These are phyloP conservation scores for Diorhabda sublineata DNA, from an alignment of 1,140 invertebrate genomes.

Conservation along the genomic window DNA sequence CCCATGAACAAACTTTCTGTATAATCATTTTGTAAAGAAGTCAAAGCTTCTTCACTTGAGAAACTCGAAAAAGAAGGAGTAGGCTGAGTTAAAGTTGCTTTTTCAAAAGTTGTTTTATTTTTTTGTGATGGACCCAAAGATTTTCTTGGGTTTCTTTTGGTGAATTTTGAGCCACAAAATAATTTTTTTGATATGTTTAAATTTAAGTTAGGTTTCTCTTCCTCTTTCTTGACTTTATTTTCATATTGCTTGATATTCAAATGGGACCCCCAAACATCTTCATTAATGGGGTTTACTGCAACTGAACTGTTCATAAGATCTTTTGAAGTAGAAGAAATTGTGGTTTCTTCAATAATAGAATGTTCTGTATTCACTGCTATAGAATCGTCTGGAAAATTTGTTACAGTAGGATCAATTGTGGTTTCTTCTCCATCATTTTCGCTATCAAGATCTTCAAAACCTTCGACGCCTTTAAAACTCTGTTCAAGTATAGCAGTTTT, in stretches of 20 bases:
- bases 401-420: background rate
- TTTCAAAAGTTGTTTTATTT: constrained; percentile 30
- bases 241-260: constrained; percentile 49
- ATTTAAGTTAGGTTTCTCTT: constrained; percentile 41
- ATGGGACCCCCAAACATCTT: constrained; percentile 56
- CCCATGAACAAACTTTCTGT: constrained; percentile 29
- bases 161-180: constrained; percentile 63
- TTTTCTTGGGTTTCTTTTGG: constrained; percentile 72
- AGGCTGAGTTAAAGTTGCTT: constrained; percentile 28
- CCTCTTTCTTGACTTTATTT: background rate
- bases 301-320: background rate
- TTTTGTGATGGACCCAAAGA: constrained; percentile 49
- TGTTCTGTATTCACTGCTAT: background rate
- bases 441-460: constrained; percentile 42
- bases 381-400: too few relatives aligned
- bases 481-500: constrained; percentile 70
- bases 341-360: background rate
- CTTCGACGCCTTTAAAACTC: constrained; percentile 55
- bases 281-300: constrained; percentile 1
- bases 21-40: constrained; percentile 6
- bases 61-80: constrained; percentile 14
- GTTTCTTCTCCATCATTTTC: constrained; percentile 35
- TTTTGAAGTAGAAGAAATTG: background rate
- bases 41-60: constrained; percentile 24
- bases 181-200: constrained; percentile 62